Conservation (phyloP, 1,140 invertebrate genomes). For the Hestina assimilis region DNA sequence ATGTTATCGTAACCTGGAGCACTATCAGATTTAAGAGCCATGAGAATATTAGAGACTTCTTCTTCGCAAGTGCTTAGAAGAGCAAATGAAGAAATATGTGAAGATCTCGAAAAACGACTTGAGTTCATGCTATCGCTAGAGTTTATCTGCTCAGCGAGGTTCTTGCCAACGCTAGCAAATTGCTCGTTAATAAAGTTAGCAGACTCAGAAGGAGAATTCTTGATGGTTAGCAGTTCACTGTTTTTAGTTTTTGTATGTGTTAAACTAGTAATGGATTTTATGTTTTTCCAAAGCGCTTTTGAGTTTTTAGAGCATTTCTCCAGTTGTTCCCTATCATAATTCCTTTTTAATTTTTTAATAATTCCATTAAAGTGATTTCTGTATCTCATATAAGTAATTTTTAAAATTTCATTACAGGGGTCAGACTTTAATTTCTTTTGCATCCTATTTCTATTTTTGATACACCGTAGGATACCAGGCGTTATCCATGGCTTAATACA, state of each 20-base stretch:
- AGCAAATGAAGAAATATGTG: slow-evolving; percentile 19
- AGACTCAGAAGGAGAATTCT: slow-evolving; percentile 11
- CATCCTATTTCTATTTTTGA: not conserved
- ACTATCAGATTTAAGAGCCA: slow-evolving; percentile 16
- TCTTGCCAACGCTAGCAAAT: slow-evolving; percentile 24
- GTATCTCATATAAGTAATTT: slow-evolving; percentile 16
- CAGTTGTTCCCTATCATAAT: slow-evolving; percentile 15
- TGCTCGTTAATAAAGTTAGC: slow-evolving; percentile 22
- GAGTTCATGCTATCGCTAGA: not conserved
- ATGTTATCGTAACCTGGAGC: slow-evolving; percentile 20
- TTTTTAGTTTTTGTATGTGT: slow-evolving; percentile 9
- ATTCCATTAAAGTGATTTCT: slow-evolving; percentile 18
- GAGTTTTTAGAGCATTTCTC: slow-evolving; percentile 17
- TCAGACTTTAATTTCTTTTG: slow-evolving; percentile 8
- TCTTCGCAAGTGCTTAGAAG: slow-evolving; percentile 10
- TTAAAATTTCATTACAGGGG: slow-evolving; percentile 4
- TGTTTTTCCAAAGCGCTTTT: slow-evolving; percentile 22
- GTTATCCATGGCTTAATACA: no score
- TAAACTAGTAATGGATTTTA: slow-evolving; percentile 20
- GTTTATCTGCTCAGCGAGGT: slow-evolving; percentile 11
- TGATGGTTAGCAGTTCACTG: slow-evolving; percentile 10
- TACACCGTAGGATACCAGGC: no score
- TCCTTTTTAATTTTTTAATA: slow-evolving; percentile 21
- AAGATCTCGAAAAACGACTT: not conserved
- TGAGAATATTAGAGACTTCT: slow-evolving; percentile 13